A percentile compares a stretch with the other conserved stretches of the same genome.
Conservation (phyloP, 2,888 invertebrate genomes). For the Aspidiotus rigidus region DNA sequence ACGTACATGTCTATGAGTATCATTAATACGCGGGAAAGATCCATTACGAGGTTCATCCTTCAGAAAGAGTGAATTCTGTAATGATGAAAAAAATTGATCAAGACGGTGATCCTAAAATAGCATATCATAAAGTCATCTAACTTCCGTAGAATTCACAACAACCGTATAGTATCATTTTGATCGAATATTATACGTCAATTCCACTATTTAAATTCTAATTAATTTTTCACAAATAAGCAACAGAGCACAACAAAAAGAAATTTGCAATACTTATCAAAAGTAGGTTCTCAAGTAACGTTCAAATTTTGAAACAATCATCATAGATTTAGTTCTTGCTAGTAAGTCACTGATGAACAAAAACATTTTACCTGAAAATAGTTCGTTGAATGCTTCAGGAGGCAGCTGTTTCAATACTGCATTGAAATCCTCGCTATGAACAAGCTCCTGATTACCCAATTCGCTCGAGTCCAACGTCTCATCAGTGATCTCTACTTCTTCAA, state of each 20-base stretch:
- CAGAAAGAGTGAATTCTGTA: not conserved
- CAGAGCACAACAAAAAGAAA: not conserved
- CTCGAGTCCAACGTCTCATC: conserved; percentile 17
- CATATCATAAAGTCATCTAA: not conserved
- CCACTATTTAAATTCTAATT: not conserved
- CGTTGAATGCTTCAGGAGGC: conserved; percentile 28
- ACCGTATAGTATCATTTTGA: too few relatives aligned
- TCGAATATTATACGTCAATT: too few relatives aligned
- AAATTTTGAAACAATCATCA: too few relatives aligned
- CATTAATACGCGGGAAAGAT: not conserved
- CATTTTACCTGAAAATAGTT: conserved; percentile 26
- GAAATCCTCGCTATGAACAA: conserved; percentile 27
- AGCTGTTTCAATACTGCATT: conserved; percentile 26
- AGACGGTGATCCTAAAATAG: not conserved
- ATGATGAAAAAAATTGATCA: not conserved
- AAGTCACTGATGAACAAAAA: not conserved
- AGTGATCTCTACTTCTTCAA: conserved; percentile 30
- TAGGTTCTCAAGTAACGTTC: too few relatives aligned
- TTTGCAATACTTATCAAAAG: not conserved
- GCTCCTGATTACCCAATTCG: conserved; percentile 22
- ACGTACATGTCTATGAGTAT: not conserved
- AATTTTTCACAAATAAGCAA: not conserved
- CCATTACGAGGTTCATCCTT: not conserved
- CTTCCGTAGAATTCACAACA: not conserved
- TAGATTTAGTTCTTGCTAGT: not conserved